Evolutionary conservation across 2,888 invertebrate species (phyloP), one percentile per base, ranked within the genome.

Genomic region (Lacanobia oleracea): DNA sequence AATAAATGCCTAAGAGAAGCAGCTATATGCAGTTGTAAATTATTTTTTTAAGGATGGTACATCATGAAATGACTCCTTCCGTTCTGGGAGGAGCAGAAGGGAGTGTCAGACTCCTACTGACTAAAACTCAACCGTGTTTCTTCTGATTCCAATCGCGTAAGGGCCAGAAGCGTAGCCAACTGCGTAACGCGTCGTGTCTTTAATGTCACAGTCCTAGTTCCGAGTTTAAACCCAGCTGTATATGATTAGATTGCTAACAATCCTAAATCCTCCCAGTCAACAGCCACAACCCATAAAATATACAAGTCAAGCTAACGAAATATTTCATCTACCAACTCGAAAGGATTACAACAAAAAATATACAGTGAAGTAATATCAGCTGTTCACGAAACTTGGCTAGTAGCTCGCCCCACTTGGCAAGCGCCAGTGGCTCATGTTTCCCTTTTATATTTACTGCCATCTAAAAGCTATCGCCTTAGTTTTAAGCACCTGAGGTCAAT

Each of bases 371-470:
- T 87, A 86, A 90, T 90, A 89, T 90, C 91, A 89, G 86, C 86
- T 90, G 89, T 88, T 87, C 85, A 76, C 85, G 81, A 87, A 88
- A 90, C 86, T 91, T 91, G 91, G 91, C 91, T 84, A 54, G 72
- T 63, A 53, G 67, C 76, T 79, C 75, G 86, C 27, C 65, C 86
- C 75, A 86, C 84, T 86, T 86, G 86, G 86, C 86, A 86, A 33
- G 67, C 62, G 51, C 14, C 33, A 33, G 74, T 69, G 68, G 74
- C 63, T 81, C 85, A 75, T 86, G 86, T 86, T 85, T 82, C 82
- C 74, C 78, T 84, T 86, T 79, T 86, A 86, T 84, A 83, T 86
- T 82, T 84, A 86, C 81, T 82, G 67, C 82, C 72, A 85, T 87
- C 82, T 86, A 80, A 87, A 86, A 86, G 80, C 86, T 85, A 87